These are phyloP conservation scores for Cylindroiulus punctatus DNA, from an alignment of 2,888 invertebrate species.

Conservation along the genomic window DNA sequence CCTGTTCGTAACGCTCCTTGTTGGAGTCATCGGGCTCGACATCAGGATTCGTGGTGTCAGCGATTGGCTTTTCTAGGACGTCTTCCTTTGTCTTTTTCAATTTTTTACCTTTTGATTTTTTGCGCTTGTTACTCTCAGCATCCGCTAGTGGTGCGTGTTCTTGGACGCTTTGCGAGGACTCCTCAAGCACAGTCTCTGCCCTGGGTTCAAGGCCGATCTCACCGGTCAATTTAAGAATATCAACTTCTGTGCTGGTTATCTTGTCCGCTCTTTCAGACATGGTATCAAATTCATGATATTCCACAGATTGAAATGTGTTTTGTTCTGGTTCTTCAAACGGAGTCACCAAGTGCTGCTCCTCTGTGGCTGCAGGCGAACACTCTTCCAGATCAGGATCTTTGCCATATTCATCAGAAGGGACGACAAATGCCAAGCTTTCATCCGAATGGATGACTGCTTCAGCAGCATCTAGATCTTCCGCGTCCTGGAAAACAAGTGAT, in stretches of 20 bases:
- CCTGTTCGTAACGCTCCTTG: not conserved
- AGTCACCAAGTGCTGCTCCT: not conserved
- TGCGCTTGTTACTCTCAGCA: not conserved
- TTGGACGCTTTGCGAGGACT: too few relatives aligned
- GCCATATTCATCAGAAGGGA: not conserved
- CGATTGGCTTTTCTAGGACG: not conserved
- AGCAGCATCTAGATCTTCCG: not conserved
- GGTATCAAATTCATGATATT: not conserved
- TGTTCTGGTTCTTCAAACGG: not conserved
- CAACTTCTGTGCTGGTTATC: not conserved
- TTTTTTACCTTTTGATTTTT: slow-evolving; percentile 42
- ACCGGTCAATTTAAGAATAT: not conserved
- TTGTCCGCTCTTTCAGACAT: not conserved
- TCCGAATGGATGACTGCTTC: not conserved
- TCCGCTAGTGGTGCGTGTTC: not conserved
- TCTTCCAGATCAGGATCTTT: not conserved
- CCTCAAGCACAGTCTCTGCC: not conserved
- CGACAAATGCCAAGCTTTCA: not conserved
- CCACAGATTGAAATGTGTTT: not conserved
- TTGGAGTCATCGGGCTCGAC: not conserved
- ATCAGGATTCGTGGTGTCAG: not conserved
- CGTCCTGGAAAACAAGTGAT: not conserved
- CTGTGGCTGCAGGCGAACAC: not conserved
- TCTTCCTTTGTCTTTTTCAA: not conserved
- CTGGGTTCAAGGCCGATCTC: too few relatives aligned